Conservation (phyloP, 2,888 invertebrate species). For the Heliconius erato region DNA sequence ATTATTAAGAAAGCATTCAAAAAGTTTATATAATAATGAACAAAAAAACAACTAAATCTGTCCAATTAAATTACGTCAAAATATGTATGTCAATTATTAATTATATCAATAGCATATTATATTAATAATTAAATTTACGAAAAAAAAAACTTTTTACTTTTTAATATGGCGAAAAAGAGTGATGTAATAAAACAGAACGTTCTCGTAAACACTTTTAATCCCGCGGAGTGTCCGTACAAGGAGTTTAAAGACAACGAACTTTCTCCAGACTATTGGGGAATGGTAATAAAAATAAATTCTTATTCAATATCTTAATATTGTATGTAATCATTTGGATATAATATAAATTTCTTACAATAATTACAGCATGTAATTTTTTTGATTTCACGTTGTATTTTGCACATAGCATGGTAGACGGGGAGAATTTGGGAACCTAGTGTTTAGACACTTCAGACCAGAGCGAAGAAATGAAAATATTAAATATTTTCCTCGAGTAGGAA, state of each 20-base stretch:
- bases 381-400: not conserved
- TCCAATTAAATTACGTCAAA: not conserved
- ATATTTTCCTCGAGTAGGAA: not conserved
- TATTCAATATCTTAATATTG: not conserved
- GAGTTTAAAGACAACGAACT: constrained; percentile 77
- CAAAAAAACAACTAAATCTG: not conserved
- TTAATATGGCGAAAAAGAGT: constrained; percentile 47
- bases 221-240: constrained; percentile 75
- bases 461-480: not conserved
- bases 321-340: not conserved
- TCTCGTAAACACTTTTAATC: constrained; percentile 55
- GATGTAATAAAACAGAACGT: constrained; percentile 42
- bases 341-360: no score
- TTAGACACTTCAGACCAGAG: not conserved
- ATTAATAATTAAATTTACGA: not conserved
- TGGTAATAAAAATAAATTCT: constrained; percentile 60
- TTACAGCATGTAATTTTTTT: no score
- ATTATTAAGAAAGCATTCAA: not conserved
- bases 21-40: not conserved
- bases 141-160: not conserved
- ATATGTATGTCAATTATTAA: not conserved
- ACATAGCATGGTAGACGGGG: not conserved
- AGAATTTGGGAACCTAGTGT: not conserved
- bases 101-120: not conserved
- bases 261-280: constrained; percentile 72